phyloP scores from a whole-genome alignment of 1,140 invertebrate genomes.

The Cecropterus lyciades region DNA sequence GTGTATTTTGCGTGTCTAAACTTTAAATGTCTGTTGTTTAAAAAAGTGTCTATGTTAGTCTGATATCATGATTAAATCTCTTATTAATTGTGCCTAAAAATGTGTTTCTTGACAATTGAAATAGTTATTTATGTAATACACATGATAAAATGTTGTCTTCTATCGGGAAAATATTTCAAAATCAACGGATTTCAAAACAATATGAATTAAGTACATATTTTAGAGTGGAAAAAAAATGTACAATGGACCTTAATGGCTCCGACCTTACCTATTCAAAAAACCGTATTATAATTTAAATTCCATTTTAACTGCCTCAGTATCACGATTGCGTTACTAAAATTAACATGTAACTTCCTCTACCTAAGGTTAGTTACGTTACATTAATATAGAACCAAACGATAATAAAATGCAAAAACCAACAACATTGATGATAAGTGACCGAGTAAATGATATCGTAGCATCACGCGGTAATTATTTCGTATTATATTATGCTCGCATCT shows the following conservation, averaged over 20 bases:
- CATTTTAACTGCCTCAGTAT: slow-evolving; percentile 7
- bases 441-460: slow-evolving; percentile 11
- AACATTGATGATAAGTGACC: slow-evolving; percentile 1
- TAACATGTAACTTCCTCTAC: slow-evolving; percentile 21
- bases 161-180: not conserved
- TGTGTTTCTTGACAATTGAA: too few relatives aligned
- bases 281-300: slow-evolving; percentile 13
- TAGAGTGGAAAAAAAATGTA: slow-evolving; percentile 9
- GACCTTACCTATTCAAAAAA: slow-evolving; percentile 5
- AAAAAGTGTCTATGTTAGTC: too few relatives aligned
- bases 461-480: slow-evolving; percentile 7
- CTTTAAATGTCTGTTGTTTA: too few relatives aligned
- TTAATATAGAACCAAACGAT: slow-evolving; percentile 6
- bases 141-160: too few relatives aligned
- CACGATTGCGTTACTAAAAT: slow-evolving; percentile 11
- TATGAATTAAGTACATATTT: not conserved
- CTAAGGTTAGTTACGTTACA: slow-evolving; percentile 11
- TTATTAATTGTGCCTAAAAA: too few relatives aligned
- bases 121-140: too few relatives aligned
- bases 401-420: slow-evolving; percentile 7
- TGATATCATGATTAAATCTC: too few relatives aligned
- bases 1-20: too few relatives aligned
- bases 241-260: slow-evolving; percentile 10
- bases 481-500: slow-evolving; percentile 4
- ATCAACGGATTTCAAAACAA: not conserved